Evolutionary conservation across 2,797 vertebrate species (phyloP).

Genomic region (Adelosebastes latens): DNA sequence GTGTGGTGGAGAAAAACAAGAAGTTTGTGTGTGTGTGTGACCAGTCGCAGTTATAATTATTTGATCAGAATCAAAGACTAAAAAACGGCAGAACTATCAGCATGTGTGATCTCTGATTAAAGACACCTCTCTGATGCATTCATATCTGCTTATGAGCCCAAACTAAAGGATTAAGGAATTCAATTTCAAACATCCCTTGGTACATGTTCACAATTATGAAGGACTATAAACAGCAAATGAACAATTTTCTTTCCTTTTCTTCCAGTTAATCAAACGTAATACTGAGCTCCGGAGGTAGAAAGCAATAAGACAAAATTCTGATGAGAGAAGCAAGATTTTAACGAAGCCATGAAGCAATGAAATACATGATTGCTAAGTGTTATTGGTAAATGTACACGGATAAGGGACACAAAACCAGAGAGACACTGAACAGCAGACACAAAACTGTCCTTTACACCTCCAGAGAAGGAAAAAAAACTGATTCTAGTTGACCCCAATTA

Average conservation of each 20-base stretch:
- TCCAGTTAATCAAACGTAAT: background rate
- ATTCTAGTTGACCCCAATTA: slow-evolving; percentile 62
- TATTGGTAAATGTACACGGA: background rate
- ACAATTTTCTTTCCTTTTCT: background rate
- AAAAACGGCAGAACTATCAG: background rate
- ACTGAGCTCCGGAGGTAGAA: background rate
- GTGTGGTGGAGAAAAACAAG: background rate
- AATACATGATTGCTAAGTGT: background rate
- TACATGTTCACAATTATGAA: slow-evolving; percentile 21
- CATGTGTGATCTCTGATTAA: slow-evolving; percentile 28
- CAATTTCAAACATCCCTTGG: background rate
- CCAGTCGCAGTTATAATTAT: slow-evolving; percentile 11
- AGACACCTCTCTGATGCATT: slow-evolving; percentile 17
- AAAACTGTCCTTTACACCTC: slow-evolving; percentile 21
- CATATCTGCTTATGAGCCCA: slow-evolving; percentile 1
- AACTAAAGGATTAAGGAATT: slow-evolving; percentile 17
- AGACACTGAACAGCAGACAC: background rate
- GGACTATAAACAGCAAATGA: slow-evolving; percentile 7
- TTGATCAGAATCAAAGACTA: slow-evolving; percentile 19
- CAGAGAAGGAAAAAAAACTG: slow-evolving; percentile 30
- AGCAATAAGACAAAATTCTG: background rate
- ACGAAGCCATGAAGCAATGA: background rate
- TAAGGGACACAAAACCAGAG: background rate
- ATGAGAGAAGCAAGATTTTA: background rate
- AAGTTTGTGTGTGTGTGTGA: slow-evolving; percentile 4